Base-by-base conservation (phyloP, 2,113 vertebrate species). In the Hippocampus zosterae region DNA sequence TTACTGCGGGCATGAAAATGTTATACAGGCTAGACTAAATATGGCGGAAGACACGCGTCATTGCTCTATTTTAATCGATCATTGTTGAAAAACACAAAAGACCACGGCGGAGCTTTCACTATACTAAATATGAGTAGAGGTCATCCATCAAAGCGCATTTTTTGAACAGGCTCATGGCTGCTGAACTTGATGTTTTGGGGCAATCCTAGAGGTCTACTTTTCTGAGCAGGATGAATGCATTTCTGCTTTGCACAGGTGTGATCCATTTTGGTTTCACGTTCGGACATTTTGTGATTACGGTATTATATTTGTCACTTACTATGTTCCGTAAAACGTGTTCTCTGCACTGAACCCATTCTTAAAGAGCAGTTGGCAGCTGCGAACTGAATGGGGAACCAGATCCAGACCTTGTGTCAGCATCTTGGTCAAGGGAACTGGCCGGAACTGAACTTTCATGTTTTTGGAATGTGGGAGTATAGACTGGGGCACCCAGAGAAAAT, bases 381-480 rank as follows among this genome's bases (percentile, higher is more conserved):
- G 11, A 2, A 55, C 52, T n/a, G 21, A 2, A 8, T 55, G 21
- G 52, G 21, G 21, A 55, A 55, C 52, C 23, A 57, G 27, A 57
- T 27, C 23, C 55, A 57, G 55, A 57, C 23, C 55, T 57, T 57
- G 55, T 57, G 55, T 57, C 55, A 57, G 55, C 23, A 57, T 25
- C 55, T 57, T 57, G 55, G 55, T 57, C 55, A 57, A 57, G 25
- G 25, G 23, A 57, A 27, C 23, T 12, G 55, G 23, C 12, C 10
- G 3, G 55, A 57, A 57, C 27, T 57, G 23, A 27, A 13, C 3
- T 27, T 4, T 11, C 23, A 15, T 57, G 23, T 25, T 27, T 57
- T 57, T 57, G 25, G 55, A 57, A 57, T 57, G 23, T 57, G 55
- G 23, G 0, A 27, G 55, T 1, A 55, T 1, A 55, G 52, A 7